Base-by-base conservation (phyloP, 2,888 invertebrate species). In the Leptinotarsa juncta region DNA sequence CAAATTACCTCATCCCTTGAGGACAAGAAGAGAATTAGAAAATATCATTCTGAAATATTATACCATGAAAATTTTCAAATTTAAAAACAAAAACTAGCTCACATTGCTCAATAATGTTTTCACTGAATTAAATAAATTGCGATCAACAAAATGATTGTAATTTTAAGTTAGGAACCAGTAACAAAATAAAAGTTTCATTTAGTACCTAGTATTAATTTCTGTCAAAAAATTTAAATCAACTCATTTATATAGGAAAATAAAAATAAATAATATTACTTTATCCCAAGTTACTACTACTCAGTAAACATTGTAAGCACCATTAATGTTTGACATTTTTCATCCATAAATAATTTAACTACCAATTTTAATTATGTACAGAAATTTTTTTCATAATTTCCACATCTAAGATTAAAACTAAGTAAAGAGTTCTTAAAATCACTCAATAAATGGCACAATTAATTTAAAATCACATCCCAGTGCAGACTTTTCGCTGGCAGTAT, bases 301-400 rank as follows among this genome's bases (percentile, higher is more conserved):
- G 66, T 62, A 65, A 68, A 73, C 82, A 73, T 67, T 57, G 65
- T 82, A 85, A 87, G 87, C 87, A 87, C 87, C 87, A 86, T 86
- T 83, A 83, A 84, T 82, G 84, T 86, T 86, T 86, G 84, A 86
- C 86, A 86, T 85, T 85, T 82, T 70, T 69, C 65, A 74, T 79
- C 79, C 74, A 78, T 81, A 79, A 79, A 79, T 77, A 81, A 78
- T 77, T 81, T 76, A 77, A 79, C 80, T 80, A 81, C 77, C 76
- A 78, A 75, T 78, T 73, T 77, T 75, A 67, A 65, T 80, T 81
- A 81, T 82, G 79, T 82, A 81, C 81, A 82, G 77, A 75, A 78
- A 78, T 74, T 77, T 77, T 77, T 67, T 70, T 74, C 71, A 77
- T 70, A 74, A 75, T 74, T 77, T 74, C 67, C 70, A 75, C 70